Evolutionary conservation across 2,888 invertebrate genomes (phyloP).

Genomic region (Polymixis flavicincta): DNA sequence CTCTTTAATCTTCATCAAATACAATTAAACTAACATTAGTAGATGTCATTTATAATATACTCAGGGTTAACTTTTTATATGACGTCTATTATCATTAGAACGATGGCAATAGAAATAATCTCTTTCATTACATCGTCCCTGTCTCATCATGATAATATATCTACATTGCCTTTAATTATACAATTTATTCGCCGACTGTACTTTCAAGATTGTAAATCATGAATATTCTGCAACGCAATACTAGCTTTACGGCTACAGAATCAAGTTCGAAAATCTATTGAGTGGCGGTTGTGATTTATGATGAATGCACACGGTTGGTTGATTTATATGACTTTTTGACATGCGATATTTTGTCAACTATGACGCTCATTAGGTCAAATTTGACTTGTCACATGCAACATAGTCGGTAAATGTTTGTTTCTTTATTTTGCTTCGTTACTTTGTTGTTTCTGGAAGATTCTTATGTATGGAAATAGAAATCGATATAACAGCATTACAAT

Average conservation of each 20-base stretch:
- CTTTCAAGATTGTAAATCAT: slow-evolving; percentile 45
- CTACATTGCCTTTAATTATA: slow-evolving; percentile 82
- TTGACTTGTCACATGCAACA: slow-evolving; percentile 70
- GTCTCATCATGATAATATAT: slow-evolving; percentile 77
- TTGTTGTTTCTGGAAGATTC: slow-evolving; percentile 20
- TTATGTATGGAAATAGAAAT: background rate
- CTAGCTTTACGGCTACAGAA: background rate
- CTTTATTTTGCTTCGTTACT: slow-evolving; percentile 57
- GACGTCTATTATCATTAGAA: slow-evolving; percentile 70
- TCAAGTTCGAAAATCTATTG: background rate
- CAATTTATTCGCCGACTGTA: slow-evolving; percentile 69
- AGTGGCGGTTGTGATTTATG: slow-evolving; percentile 23
- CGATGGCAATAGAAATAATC: slow-evolving; percentile 72
- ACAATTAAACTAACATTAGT: slow-evolving; percentile 54
- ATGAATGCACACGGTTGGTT: slow-evolving; percentile 12
- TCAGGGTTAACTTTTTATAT: slow-evolving; percentile 60
- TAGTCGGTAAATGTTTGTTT: slow-evolving; percentile 52
- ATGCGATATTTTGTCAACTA: slow-evolving; percentile 77
- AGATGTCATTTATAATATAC: slow-evolving; percentile 52
- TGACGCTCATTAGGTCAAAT: slow-evolving; percentile 73
- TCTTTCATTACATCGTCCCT: slow-evolving; percentile 72
- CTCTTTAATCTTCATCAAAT: slow-evolving; percentile 49
- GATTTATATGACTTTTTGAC: slow-evolving; percentile 75
- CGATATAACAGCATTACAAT: no score
- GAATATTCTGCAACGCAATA: slow-evolving; percentile 11